phyloP scores from a whole-genome alignment of 2,888 invertebrate genomes.

The Salpingus planirostris region DNA sequence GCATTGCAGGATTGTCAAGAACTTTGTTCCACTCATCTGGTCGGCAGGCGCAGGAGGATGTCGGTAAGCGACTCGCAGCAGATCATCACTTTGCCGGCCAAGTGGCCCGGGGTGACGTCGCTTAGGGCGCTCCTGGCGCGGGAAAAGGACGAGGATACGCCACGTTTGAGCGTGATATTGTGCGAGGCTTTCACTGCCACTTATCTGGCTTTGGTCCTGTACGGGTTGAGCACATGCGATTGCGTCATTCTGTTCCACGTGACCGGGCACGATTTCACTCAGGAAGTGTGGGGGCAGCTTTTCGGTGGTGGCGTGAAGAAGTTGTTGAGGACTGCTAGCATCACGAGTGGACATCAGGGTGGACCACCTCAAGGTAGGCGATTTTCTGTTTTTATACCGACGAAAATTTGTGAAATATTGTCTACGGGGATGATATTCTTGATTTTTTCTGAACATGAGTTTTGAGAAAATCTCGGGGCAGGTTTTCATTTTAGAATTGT shows the following conservation, averaged over 20 bases:
- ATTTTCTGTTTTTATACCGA: too few relatives aligned
- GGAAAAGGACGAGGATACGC: constrained; percentile 90
- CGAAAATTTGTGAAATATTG: too few relatives aligned
- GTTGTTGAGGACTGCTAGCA: constrained; percentile 68
- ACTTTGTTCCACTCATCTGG: constrained; percentile 54
- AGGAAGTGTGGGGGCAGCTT: constrained; percentile 65
- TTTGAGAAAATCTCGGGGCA: too few relatives aligned
- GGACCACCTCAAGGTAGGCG: too few relatives aligned
- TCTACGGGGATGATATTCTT: too few relatives aligned
- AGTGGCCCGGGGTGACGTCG: constrained; percentile 95
- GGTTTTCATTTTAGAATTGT: too few relatives aligned
- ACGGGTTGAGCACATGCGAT: constrained; percentile 88
- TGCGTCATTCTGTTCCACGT: constrained; percentile 84
- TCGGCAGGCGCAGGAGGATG: constrained; percentile 61
- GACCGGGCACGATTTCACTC: constrained; percentile 71
- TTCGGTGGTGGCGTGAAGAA: constrained; percentile 89
- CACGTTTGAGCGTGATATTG: constrained; percentile 81
- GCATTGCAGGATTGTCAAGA: constrained; percentile 41
- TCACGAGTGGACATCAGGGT: constrained; percentile 27
- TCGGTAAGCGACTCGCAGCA: constrained; percentile 70
- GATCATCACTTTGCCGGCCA: constrained; percentile 74
- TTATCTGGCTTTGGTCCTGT: constrained; percentile 84
- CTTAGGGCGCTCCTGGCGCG: constrained; percentile 81
- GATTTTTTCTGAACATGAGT: too few relatives aligned
- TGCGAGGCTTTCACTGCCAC: constrained; percentile 92